Base-by-base conservation (phyloP, 2,113 vertebrate species). In the Pseudois nayaur region DNA sequence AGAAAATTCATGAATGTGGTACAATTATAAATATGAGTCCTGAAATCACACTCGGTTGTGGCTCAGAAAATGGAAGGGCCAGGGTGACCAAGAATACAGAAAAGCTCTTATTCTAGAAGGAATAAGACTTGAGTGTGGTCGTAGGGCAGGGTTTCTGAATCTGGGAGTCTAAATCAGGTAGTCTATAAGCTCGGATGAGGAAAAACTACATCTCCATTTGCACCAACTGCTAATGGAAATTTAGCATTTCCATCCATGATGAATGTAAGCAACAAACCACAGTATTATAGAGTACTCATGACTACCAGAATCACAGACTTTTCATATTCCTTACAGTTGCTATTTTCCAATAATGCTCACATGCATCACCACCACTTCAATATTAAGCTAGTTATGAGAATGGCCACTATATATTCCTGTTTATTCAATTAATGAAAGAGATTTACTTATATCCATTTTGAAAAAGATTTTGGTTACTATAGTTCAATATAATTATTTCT, bases 381-480 rank as follows among this genome's bases (percentile, higher is more conserved):
- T 83, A 62, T 60, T 31, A 31, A 27, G 50, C 31, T 40, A 52
- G 64, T 43, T 52, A 27, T 33, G 3, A 87, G 45, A 40, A 6
- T 6, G 45, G 27, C 14, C 36, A 31, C 36, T 74, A 9, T 36
- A 21, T 14, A 76, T 76, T 40, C 11, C 60, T 89, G 57, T 94
- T 82, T 33, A 81, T 82, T 74, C 48, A 50, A 8, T 43, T 79
- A 14, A 85, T 23, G 78, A 78, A 84, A 76, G 25, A 57, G 17
- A 50, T 48, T 57, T 78, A 84, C 25, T 57, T 57, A 57, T 31
- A 81, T 5, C 45, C 27, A 82, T 54, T 94, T 95, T 40, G 6
- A 54, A 84, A 95, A 87, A 54, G 17, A 60, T 45, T 93, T 96
- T 84, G 29, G 17, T 95, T 17, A 71, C 8, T 40, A 15, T 23